Evolutionary conservation across 2,888 invertebrate genomes (phyloP).

Genomic region (Agrochola lota): DNA sequence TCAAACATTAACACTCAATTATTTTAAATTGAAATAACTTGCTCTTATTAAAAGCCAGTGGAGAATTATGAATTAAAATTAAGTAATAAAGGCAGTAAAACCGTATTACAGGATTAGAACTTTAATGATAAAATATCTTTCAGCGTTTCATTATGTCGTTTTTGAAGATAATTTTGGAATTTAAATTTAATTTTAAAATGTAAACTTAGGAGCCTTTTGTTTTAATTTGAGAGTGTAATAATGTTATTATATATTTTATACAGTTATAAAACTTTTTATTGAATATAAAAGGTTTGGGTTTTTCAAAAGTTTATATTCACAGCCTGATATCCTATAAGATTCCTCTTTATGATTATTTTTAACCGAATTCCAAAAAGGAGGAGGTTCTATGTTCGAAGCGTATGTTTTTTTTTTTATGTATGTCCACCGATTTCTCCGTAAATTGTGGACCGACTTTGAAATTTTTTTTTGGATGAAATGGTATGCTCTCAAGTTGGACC

Average conservation of each 20-base stretch:
- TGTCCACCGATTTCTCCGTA: no score
- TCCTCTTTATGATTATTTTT: background rate
- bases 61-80: conserved; percentile 55
- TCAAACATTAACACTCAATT: conserved; percentile 52
- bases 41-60: conserved; percentile 43
- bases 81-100: conserved; percentile 43
- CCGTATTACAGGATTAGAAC: conserved; percentile 48
- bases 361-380: no score
- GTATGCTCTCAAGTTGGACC: no score
- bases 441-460: no score
- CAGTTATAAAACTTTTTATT: background rate
- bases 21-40: conserved; percentile 56
- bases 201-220: conserved; percentile 10
- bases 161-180: conserved; percentile 30
- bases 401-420: no score
- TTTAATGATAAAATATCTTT: conserved; percentile 46
- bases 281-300: background rate
- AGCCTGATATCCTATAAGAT: background rate
- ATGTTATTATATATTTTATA: background rate
- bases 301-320: background rate
- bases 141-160: conserved; percentile 41
- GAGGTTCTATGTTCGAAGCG: no score
- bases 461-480: no score
- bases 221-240: conserved; percentile 22
- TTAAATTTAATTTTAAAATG: conserved; percentile 31